These are phyloP conservation scores for Hippopotamyrus pictus DNA, from an alignment of 2,797 vertebrate species.

Conservation along the genomic window DNA sequence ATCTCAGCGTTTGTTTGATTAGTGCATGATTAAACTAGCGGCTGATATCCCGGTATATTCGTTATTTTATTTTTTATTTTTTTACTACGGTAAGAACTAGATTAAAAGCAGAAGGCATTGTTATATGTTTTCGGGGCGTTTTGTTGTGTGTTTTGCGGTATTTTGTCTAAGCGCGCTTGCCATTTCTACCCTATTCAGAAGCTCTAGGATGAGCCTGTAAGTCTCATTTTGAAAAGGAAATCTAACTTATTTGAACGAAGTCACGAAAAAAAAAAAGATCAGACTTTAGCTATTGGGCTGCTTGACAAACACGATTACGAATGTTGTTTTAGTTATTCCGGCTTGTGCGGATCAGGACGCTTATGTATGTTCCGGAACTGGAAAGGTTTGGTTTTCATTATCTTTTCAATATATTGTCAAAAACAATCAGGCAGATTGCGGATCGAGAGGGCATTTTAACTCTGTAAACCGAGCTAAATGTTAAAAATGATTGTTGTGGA, in stretches of 20 bases:
- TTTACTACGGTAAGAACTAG: slow-evolving; percentile 16
- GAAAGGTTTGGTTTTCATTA: neutral
- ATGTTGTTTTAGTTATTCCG: neutral
- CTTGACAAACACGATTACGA: neutral
- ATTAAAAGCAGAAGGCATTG: neutral
- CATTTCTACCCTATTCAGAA: neutral
- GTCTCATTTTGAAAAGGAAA: neutral
- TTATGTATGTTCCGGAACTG: slow-evolving; percentile 16
- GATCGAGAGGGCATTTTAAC: neutral
- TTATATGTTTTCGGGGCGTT: neutral
- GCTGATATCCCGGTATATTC: neutral
- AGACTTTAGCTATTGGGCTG: neutral
- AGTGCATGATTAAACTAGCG: neutral
- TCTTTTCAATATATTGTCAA: neutral
- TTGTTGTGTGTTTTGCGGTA: slow-evolving; percentile 1
- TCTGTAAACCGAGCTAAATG: neutral
- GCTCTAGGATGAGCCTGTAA: neutral
- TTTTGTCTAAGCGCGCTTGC: neutral
- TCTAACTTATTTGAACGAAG: slow-evolving; percentile 1
- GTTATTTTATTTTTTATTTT: neutral
- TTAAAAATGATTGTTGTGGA: neutral
- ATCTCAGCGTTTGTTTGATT: slow-evolving; percentile 7
- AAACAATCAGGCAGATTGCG: neutral
- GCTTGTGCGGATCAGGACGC: neutral
- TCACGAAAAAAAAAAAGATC: neutral